A percentile compares a stretch with the other conserved stretches of the same genome.
Conservation (phyloP, 2,797 vertebrate genomes). For the Rhinoraja longicauda region DNA sequence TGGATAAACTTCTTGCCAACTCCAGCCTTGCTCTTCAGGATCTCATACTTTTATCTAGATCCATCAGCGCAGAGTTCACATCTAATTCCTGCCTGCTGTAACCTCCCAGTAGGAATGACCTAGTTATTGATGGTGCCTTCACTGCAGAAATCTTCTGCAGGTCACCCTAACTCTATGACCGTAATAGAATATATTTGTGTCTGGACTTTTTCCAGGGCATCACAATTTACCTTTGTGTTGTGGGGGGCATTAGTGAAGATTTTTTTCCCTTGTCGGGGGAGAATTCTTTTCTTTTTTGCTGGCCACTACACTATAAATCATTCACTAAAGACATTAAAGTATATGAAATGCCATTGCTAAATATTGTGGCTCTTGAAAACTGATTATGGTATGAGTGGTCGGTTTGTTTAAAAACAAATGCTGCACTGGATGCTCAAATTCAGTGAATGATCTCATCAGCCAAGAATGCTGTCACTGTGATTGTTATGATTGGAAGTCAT, state of each 20-base stretch:
- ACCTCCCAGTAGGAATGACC: conserved; percentile 83
- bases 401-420: background rate
- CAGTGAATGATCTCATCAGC: background rate
- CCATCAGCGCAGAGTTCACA: conserved; percentile 94
- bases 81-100: conserved; percentile 93
- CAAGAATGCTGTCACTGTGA: background rate
- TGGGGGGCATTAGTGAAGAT: too few species aligned
- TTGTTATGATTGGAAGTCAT: background rate
- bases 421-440: background rate
- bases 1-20: too few species aligned
- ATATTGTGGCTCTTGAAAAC: background rate
- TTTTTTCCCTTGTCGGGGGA: too few species aligned
- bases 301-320: too few species aligned
- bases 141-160: background rate
- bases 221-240: background rate
- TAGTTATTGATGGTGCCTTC: conserved; percentile 73
- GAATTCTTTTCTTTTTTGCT: too few species aligned
- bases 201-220: background rate
- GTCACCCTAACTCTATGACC: too few species aligned
- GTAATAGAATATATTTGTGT: background rate
- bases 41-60: conserved; percentile 85
- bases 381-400: background rate
- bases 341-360: background rate
- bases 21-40: background rate
- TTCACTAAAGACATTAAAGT: background rate